These are phyloP conservation scores for Drymonia ruficornis DNA, from an alignment of 2,888 invertebrate genomes.

Conservation along the genomic window DNA sequence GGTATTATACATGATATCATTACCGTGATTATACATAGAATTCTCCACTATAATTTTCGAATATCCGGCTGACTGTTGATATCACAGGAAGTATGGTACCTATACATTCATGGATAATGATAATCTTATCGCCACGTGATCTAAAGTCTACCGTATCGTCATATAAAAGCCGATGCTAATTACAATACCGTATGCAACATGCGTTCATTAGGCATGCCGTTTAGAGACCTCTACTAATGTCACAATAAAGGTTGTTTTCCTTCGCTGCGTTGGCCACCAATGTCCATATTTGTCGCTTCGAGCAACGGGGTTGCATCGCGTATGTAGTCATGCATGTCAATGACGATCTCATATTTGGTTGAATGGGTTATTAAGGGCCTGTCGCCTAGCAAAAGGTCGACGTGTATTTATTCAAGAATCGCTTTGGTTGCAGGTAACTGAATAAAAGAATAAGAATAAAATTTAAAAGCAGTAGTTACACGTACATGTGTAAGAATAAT, in stretches of 20 bases:
- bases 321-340: conserved; percentile 28
- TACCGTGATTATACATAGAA: no score
- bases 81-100: not conserved
- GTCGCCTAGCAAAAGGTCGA: not conserved
- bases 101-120: not conserved
- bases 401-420: not conserved
- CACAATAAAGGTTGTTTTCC: conserved; percentile 44
- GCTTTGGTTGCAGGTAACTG: no score
- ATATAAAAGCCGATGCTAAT: conserved; percentile 37
- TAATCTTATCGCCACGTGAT: conserved; percentile 12
- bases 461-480: no score
- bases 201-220: conserved; percentile 37
- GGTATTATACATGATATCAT: no score
- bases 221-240: conserved; percentile 37
- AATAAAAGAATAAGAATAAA: no score
- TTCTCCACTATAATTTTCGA: no score
- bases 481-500: no score
- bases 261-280: conserved; percentile 20
- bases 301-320: conserved; percentile 27
- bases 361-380: conserved; percentile 5
- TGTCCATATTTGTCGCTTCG: conserved; percentile 31
- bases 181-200: conserved; percentile 28
- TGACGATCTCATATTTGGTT: conserved; percentile 11
- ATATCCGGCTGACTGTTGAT: no score
- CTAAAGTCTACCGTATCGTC: conserved; percentile 17